These are phyloP conservation scores for Brachyalestes nurse DNA, from an alignment of 2,797 vertebrate genomes.

Conservation along the genomic window DNA sequence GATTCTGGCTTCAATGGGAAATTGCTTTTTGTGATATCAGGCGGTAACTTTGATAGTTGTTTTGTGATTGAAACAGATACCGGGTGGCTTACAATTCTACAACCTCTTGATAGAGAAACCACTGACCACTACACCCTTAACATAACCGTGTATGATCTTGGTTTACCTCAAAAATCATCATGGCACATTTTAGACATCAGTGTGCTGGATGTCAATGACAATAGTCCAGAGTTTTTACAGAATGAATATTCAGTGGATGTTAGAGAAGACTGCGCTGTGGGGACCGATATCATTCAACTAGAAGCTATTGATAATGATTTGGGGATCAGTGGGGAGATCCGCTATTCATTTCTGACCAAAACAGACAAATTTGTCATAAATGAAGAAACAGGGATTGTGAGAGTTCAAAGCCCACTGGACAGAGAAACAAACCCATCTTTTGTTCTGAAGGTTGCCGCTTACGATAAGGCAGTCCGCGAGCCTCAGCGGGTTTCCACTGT, in stretches of 20 bases:
- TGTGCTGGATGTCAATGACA: slow-evolving; percentile 85
- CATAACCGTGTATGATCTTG: slow-evolving; percentile 85
- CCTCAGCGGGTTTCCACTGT: slow-evolving; percentile 77
- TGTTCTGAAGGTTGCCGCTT: slow-evolving; percentile 81
- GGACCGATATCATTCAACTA: slow-evolving; percentile 83
- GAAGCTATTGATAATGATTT: slow-evolving; percentile 83
- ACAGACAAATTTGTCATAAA: slow-evolving; percentile 83
- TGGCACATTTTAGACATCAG: slow-evolving; percentile 78
- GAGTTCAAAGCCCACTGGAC: slow-evolving; percentile 72
- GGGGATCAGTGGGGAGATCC: slow-evolving; percentile 79
- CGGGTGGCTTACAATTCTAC: slow-evolving; percentile 80
- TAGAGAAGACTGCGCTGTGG: slow-evolving; percentile 76
- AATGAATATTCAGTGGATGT: slow-evolving; percentile 82
- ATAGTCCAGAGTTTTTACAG: slow-evolving; percentile 81
- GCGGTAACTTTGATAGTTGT: slow-evolving; percentile 82
- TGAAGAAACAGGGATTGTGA: slow-evolving; percentile 78
- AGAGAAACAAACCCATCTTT: slow-evolving; percentile 74
- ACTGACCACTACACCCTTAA: slow-evolving; percentile 81
- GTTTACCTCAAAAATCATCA: slow-evolving; percentile 82
- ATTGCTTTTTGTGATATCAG: slow-evolving; percentile 82
- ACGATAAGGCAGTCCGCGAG: slow-evolving; percentile 78
- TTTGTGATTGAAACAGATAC: slow-evolving; percentile 83
- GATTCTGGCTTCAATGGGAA: slow-evolving; percentile 86
- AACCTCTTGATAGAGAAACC: slow-evolving; percentile 82
- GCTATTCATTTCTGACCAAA: slow-evolving; percentile 81